A percentile compares a stretch with the other conserved stretches of the same genome.
phyloP scores from a whole-genome alignment of 2,113 vertebrate genomes.

The Oncorhynchus masou region DNA sequence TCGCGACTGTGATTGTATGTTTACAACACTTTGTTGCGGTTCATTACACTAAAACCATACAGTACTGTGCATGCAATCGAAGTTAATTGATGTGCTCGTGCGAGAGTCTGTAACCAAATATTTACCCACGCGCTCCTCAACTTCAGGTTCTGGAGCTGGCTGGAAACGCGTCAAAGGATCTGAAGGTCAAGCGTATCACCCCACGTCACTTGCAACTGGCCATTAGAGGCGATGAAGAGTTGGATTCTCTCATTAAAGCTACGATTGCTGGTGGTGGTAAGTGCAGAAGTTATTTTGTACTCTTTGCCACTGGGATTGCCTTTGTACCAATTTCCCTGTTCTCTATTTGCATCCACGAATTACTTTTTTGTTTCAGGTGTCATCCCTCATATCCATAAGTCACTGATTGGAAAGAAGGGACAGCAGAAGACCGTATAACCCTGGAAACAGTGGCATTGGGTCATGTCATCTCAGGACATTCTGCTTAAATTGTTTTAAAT shows the following conservation, averaged over 20 bases:
- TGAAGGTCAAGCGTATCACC: conserved; percentile 98
- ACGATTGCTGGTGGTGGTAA: conserved; percentile 97
- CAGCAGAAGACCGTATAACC: conserved; percentile 97
- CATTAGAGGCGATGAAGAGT: conserved; percentile 94
- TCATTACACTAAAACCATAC: too few species aligned
- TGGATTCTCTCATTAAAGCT: conserved; percentile 97
- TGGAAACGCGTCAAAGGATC: conserved; percentile 96
- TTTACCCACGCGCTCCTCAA: too few species aligned
- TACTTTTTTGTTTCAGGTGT: conserved; percentile 77
- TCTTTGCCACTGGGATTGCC: background rate
- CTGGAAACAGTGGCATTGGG: conserved; percentile 33
- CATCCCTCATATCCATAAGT: conserved; percentile 98
- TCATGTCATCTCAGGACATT: conserved; percentile 62
- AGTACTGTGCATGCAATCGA: too few species aligned
- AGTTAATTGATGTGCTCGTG: too few species aligned
- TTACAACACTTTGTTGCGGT: too few species aligned
- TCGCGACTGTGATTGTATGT: too few species aligned
- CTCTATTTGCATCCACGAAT: too few species aligned
- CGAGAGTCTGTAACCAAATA: too few species aligned
- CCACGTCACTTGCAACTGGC: conserved; percentile 97
- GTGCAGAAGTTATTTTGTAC: conserved; percentile 32
- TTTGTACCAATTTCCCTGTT: background rate
- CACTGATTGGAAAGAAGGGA: conserved; percentile 98
- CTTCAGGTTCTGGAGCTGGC: conserved; percentile 91
- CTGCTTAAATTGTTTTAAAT: conserved; percentile 43